Evolutionary conservation across 2,888 invertebrate genomes (phyloP).

Genomic region (Heterodera filipjevi): DNA sequence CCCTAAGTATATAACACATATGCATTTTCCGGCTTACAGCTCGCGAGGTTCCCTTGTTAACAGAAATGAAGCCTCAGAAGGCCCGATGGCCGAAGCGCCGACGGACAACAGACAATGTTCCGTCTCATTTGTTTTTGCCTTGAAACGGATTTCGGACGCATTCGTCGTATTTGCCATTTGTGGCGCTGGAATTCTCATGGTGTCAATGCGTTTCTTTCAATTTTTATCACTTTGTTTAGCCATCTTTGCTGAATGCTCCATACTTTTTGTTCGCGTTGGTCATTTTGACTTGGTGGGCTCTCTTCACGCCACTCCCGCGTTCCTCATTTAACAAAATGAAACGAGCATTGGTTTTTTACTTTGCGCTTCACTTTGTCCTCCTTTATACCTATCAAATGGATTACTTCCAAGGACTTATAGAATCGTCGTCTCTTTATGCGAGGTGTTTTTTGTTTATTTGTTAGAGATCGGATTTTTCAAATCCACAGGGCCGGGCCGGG

Average conservation of each 20-base stretch:
- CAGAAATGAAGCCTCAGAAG: not conserved
- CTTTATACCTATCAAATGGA: conserved; percentile 62
- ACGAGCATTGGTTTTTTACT: conserved; percentile 47
- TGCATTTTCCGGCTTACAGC: no score
- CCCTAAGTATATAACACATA: no score
- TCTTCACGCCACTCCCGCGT: conserved; percentile 53
- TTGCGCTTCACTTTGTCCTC: conserved; percentile 53
- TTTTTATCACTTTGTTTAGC: conserved; percentile 41
- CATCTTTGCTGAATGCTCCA: conserved; percentile 51
- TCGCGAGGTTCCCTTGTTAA: no score
- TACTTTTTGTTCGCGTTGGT: conserved; percentile 59
- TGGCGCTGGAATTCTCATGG: conserved; percentile 53
- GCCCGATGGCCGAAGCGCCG: not conserved
- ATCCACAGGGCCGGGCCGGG: no score
- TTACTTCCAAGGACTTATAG: conserved; percentile 48
- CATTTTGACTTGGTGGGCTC: conserved; percentile 61
- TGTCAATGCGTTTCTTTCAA: conserved; percentile 18
- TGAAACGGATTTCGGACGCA: conserved; percentile 54
- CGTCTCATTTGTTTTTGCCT: conserved; percentile 42
- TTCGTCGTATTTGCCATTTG: conserved; percentile 52
- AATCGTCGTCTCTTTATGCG: conserved; percentile 41
- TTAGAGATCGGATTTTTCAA: no score
- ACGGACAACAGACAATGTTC: conserved; percentile 2
- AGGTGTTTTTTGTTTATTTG: conserved; percentile 40
- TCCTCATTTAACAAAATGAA: conserved; percentile 49